Conservation (phyloP, 2,888 invertebrate species). For the Pristionchus arcanus region DNA sequence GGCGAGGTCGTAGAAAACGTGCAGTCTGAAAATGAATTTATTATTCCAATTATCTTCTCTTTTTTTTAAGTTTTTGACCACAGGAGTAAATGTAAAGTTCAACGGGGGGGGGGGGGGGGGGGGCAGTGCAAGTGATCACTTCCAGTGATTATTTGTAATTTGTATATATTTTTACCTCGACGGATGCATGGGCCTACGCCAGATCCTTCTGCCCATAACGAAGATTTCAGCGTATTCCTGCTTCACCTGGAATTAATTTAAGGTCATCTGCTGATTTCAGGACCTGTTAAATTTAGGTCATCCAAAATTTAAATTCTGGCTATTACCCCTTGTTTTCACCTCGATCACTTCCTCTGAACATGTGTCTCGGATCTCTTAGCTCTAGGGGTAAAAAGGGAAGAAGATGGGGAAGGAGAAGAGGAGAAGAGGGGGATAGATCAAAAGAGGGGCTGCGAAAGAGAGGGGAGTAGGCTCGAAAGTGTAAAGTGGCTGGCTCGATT, state of each 20-base stretch:
- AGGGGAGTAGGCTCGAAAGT: background rate
- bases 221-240: constrained; percentile 71
- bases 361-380: background rate
- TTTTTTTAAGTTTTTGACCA: background rate
- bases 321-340: background rate
- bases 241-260: constrained; percentile 59
- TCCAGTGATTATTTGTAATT: background rate
- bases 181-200: constrained; percentile 70
- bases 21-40: constrained; percentile 52
- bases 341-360: background rate
- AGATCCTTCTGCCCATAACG: constrained; percentile 70
- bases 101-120: no score
- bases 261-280: background rate
- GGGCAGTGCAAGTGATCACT: no score
- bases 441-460: constrained; percentile 24
- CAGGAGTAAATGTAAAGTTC: no score
- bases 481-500: background rate
- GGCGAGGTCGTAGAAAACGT: constrained; percentile 71
- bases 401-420: background rate
- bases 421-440: background rate
- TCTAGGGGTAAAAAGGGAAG: background rate
- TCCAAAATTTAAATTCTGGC: background rate
- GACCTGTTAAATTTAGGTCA: background rate
- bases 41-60: background rate
- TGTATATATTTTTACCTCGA: constrained; percentile 49